Evolutionary conservation across 2,113 vertebrate species (phyloP), one percentile per base, ranked within the genome.

Genomic region (Xiphophorus hellerii): DNA sequence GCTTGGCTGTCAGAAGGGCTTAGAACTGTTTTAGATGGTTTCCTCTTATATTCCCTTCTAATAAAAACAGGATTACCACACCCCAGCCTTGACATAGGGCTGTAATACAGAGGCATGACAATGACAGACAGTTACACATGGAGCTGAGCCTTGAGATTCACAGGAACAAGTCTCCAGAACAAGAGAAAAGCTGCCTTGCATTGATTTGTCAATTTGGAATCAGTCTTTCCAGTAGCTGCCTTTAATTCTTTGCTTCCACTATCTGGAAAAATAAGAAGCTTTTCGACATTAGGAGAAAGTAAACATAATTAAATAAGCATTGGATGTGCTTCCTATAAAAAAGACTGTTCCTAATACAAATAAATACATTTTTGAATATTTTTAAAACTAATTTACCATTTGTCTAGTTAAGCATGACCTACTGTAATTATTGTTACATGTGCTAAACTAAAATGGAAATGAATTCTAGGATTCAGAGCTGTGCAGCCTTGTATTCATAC

Each of bases 31-130:
- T 90, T 90, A 90, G 82, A 83, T 28, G 62, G 71, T 84, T 90
- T 89, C 80, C 76, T 84, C 89, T 87, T 90, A 86, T 90, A 85
- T 86, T 87, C 77, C 65, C 37, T 66, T 92, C 90, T 90, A 92
- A 94, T 94, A 93, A 94, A 93, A 92, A 84, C 12, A 63, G 90
- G 92, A 92, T 94, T 92, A 92, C 65, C 14, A 66, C 33, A 3
- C 66, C 65, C 66, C 71, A 70, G 82, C 69, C 54, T 15, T 76
- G 30, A 75, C 27, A 44, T 33, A 39, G 31, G 66, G 44, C 71
- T 77, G 75, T 80, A 80, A 86, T 87, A 83, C 77, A 78, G 82
- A 83, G 67, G 35, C 65, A 66, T 60, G 71, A 62, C 48, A 33
- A 77, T 78, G 69, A 79, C 71, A 74, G 78, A 78, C 75, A 71